These are phyloP conservation scores for Zhengitettix transpicula DNA, from an alignment of 2,888 invertebrate genomes.

Conservation along the genomic window DNA sequence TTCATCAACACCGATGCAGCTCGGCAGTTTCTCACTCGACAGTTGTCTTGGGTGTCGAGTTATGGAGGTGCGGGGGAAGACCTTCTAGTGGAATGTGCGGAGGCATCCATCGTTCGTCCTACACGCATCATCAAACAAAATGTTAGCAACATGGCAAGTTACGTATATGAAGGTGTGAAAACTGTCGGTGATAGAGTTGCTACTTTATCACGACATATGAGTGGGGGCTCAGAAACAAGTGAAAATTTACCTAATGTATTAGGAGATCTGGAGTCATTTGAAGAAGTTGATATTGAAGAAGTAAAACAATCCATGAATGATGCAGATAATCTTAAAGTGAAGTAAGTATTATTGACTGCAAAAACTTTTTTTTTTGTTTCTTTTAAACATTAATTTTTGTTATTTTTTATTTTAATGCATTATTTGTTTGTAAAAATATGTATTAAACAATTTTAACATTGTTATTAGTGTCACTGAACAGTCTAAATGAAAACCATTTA, in stretches of 20 bases:
- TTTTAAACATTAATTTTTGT: no score
- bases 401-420: no score
- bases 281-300: slow-evolving; percentile 23
- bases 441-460: no score
- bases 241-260: slow-evolving; percentile 22
- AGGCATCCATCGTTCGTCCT: slow-evolving; percentile 29
- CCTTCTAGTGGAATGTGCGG: slow-evolving; percentile 44
- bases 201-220: slow-evolving; percentile 54
- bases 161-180: slow-evolving; percentile 58
- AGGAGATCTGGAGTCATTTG: slow-evolving; percentile 27
- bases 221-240: slow-evolving; percentile 52
- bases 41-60: slow-evolving; percentile 52
- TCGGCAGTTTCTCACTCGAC: slow-evolving; percentile 54
- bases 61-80: slow-evolving; percentile 42
- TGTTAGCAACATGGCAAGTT: slow-evolving; percentile 52
- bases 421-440: no score
- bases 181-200: slow-evolving; percentile 58
- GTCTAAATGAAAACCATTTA: no score
- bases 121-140: slow-evolving; percentile 54
- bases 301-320: background rate
- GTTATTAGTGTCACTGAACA: no score
- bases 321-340: background rate
- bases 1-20: slow-evolving; percentile 67
- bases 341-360: background rate
- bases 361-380: no score